Percentiles rank a stretch among this genome's conserved stretches.
phyloP scores from a whole-genome alignment of 2,797 vertebrate genomes.

The Spizella passerina region DNA sequence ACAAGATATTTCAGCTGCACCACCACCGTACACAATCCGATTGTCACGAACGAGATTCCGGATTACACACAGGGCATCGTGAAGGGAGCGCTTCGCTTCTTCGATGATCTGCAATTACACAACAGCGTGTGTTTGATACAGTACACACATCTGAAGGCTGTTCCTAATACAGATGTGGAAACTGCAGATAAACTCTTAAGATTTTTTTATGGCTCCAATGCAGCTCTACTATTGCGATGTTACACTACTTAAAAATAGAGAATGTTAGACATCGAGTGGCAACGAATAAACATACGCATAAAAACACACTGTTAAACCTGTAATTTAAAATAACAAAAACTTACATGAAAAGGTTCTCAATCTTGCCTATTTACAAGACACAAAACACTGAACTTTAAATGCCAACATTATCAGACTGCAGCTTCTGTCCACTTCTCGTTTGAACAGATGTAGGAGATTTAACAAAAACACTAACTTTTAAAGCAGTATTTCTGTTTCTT shows the following conservation, averaged over 20 bases:
- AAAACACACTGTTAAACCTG: not conserved
- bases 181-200: not conserved
- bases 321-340: not conserved
- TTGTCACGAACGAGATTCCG: slow-evolving; percentile 94
- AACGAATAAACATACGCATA: not conserved
- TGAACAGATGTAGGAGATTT: not conserved
- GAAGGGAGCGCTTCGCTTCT: slow-evolving; percentile 95
- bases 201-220: not conserved
- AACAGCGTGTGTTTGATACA: not conserved
- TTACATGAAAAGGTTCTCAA: not conserved
- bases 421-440: not conserved
- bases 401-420: not conserved
- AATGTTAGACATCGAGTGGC: not conserved
- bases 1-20: slow-evolving; percentile 93
- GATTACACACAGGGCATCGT: slow-evolving; percentile 95
- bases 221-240: not conserved
- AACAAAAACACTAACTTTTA: not conserved
- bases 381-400: not conserved
- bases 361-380: not conserved
- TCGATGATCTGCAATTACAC: slow-evolving; percentile 87
- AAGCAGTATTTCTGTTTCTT: not conserved
- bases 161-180: not conserved
- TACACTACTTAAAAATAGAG: not conserved
- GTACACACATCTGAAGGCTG: not conserved
- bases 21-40: slow-evolving; percentile 94